Evolutionary conservation across 2,888 invertebrate species (phyloP).

Genomic region (Andrena bucephala): DNA sequence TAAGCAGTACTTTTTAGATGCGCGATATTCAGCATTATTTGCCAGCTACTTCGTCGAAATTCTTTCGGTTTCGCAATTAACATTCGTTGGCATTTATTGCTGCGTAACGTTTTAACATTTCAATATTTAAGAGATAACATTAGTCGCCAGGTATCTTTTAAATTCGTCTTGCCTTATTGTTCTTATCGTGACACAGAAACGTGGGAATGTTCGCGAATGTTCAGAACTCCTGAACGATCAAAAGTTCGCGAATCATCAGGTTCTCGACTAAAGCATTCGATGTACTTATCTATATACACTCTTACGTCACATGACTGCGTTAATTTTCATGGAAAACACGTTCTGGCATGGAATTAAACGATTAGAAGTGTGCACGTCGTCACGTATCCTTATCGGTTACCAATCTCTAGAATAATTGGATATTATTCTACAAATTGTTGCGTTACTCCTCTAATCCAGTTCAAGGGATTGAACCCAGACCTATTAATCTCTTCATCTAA

Average conservation of each 20-base stretch:
- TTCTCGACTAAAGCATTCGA: slow-evolving; percentile 11
- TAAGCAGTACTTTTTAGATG: not conserved
- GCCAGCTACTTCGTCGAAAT: not conserved
- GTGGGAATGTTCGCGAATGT: not conserved
- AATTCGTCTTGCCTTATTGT: not conserved
- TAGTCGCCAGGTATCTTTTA: not conserved
- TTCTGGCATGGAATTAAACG: slow-evolving; percentile 31
- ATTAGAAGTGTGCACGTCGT: slow-evolving; percentile 8
- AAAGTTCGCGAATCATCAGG: slow-evolving; percentile 31
- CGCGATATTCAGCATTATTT: not conserved
- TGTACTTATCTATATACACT: slow-evolving; percentile 41
- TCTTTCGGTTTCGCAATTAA: not conserved
- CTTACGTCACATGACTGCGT: slow-evolving; percentile 46
- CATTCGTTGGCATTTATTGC: not conserved
- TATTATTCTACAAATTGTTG: not conserved
- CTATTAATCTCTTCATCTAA: not conserved
- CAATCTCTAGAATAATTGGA: not conserved
- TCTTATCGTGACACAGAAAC: not conserved
- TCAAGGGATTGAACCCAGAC: not conserved
- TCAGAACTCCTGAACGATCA: slow-evolving; percentile 3
- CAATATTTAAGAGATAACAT: not conserved
- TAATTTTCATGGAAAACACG: slow-evolving; percentile 39
- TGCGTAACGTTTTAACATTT: too few relatives aligned
- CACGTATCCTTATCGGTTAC: slow-evolving; percentile 17
- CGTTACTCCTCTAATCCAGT: too few relatives aligned